Evolutionary conservation across 2,113 vertebrate species (phyloP), one percentile per base, ranked within the genome.

Genomic region (Bubalus kerabau): DNA sequence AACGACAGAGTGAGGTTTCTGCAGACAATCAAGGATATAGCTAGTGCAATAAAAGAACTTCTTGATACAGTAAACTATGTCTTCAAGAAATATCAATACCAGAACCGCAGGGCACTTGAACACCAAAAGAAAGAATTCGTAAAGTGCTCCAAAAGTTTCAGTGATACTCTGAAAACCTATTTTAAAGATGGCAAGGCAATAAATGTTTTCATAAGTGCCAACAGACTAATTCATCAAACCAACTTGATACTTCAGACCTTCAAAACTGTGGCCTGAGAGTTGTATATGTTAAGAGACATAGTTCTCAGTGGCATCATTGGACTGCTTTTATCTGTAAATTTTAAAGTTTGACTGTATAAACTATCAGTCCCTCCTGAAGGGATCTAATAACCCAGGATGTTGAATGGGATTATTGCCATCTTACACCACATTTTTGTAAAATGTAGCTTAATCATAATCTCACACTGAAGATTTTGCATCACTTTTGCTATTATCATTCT

Each of bases 1-100:
- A 99, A 99, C 83, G 99, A 99, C 99, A 99, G 99, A 99, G 99
- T 99, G 98, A 99, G 99, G 97, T 99, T 99, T 98, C 99, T 99
- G 98, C 99, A 99, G 99, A 99, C 99, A 99, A 99, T 99, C 99
- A 99, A 99, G 99, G 19, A 40, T 74, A 40, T 40, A 13, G 19
- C 10, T 74, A 40, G n/a, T 40, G 19, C 67, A 74, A 3, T 74
- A 23, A 74, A 40, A 74, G 10, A 74, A 40, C n/a, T 40, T 71
- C n/a, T 74, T 74, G 67, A 74, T 24, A 74, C n/a, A 40, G 67
- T 23, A 74, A 23, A 74, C n/a, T 13, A 23, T 23, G 19, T 40
- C n/a, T 71, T 71, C 67, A 71, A 71, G 67, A 71, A 71, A 40
- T 40, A 71, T 40, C 67, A 71, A 40, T 71, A 23, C 67, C 67